These are phyloP conservation scores for Aphidoletes aphidimyza DNA, from an alignment of 2,888 invertebrate species.

Conservation along the genomic window DNA sequence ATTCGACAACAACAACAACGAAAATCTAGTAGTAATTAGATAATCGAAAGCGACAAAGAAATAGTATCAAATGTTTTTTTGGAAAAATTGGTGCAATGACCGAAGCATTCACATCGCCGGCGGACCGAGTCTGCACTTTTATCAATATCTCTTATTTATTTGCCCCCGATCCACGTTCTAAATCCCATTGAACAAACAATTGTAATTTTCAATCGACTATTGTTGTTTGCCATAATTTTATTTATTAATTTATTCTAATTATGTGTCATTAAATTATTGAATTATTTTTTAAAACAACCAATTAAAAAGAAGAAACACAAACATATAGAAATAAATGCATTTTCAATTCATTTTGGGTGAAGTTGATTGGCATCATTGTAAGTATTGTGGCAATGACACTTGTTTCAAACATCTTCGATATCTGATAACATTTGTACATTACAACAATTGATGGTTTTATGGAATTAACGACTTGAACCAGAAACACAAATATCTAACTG, in stretches of 20 bases:
- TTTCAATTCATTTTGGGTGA: no score
- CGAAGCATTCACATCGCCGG: no score
- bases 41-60: constrained; percentile 17
- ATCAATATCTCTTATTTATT: no score
- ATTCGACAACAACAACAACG: background rate
- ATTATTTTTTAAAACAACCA: constrained; percentile 26
- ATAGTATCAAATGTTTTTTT: background rate
- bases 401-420: no score
- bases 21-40: constrained; percentile 37
- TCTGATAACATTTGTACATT: no score
- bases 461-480: no score
- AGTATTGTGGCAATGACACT: no score
- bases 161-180: background rate
- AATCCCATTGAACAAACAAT: background rate
- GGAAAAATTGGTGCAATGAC: no score
- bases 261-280: constrained; percentile 53
- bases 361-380: no score
- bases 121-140: no score
- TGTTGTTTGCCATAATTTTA: constrained; percentile 36
- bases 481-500: no score
- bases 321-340: background rate
- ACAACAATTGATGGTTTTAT: no score
- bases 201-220: constrained; percentile 13
- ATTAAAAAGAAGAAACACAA: background rate
- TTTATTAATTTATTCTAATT: constrained; percentile 52